Evolutionary conservation across 2,888 invertebrate genomes (phyloP), one percentile per base, ranked within the genome.

Genomic region (Oscheius myriophilus): DNA sequence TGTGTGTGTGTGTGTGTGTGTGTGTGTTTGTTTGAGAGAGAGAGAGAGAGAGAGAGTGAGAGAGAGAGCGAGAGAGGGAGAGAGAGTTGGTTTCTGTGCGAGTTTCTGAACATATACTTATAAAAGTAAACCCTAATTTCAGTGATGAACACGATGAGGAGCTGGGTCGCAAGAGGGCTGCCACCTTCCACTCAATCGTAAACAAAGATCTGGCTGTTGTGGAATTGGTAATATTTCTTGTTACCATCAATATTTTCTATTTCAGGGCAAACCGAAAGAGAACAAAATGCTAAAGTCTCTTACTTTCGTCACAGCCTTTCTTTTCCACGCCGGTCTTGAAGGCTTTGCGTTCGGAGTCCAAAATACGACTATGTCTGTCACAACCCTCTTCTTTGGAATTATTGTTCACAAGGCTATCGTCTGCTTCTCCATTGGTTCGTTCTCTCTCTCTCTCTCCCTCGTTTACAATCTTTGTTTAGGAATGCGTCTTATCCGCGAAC

Each of bases 331-430:
- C 12, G 72, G 74, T 57, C 71, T 83, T 52, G 83, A 83, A 54
- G 81, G 83, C 45, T 82, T 83, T 61, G 83, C 82, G 0, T 82
- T 83, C 66, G 83, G 82, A 26, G 75, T 81, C 41, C 78, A 78
- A 67, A 73, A 76, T 33, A 71, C 73, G 46, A 55, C 72, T 1
- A 54, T 78, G 26, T 71, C 75, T 23, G 70, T 79, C 14, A 70
- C 78, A 0, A 77, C 81, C 1, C 69, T 82, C 3, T 82, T 82
- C 68, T 74, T 82, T 61, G 81, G 82, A 57, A 81, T 82, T 57
- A 78, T 78, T 23, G 58, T 80, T 16, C 82, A 82, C 66, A 82
- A 82, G 49, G 78, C 78, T 1, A 68, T 81, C 11, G 82, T 82
- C 11, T 71, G 75, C 64, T 82, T 82, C 49, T 76, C 75, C 0